Base-by-base conservation (phyloP, 2,888 invertebrate genomes). In the Yponomeuta cagnagella region DNA sequence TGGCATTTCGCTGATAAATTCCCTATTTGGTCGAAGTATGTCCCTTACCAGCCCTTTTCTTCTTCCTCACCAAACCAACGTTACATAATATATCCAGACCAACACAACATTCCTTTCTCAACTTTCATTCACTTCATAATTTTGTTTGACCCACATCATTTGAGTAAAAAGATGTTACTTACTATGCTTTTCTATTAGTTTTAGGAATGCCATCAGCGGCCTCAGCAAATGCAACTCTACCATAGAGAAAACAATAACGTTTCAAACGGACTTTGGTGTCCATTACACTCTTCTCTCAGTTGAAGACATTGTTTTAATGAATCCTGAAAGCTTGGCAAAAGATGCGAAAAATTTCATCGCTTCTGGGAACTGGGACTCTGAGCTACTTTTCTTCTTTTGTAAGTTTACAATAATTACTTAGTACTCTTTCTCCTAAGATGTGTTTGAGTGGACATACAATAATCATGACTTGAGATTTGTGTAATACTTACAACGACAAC, bases 191-290 rank as follows among this genome's bases (percentile, higher is more conserved):
- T 74, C 68, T n/a, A 43, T 8, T 74, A 89, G 89, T 66, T 87
- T 83, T 77, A 86, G 86, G 71, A 89, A 88, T 72, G 81, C 85
- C 2, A 12, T 80, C 1, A 81, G 77, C 68, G 74, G 72, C 3
- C 31, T 74, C 0, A 74, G 80, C 9, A 87, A 85, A 77, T 82
- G 83, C 74, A 85, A 84, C 0, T 72, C 74, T 0, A 48, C 75
- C 0, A 68, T 78, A 1, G 67, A 79, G 0, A 79, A 77, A 0
- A 71, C 78, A 5, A 76, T 74, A 4, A 77, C 78, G 12, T 90
- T 90, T 73, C 77, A 78, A 1, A 82, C 89, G 0, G 90, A 90
- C 73, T 90, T 90, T 23, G 89, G 86, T 1, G 87, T 88, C 0
- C 82, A 81, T 0, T 89, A 90, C 73, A 81, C 80, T 0, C 71